A percentile compares a stretch with the other conserved stretches of the same genome.
These are phyloP conservation scores for Ochotona princeps DNA, from an alignment of 2,113 vertebrate species.

Conservation along the genomic window DNA sequence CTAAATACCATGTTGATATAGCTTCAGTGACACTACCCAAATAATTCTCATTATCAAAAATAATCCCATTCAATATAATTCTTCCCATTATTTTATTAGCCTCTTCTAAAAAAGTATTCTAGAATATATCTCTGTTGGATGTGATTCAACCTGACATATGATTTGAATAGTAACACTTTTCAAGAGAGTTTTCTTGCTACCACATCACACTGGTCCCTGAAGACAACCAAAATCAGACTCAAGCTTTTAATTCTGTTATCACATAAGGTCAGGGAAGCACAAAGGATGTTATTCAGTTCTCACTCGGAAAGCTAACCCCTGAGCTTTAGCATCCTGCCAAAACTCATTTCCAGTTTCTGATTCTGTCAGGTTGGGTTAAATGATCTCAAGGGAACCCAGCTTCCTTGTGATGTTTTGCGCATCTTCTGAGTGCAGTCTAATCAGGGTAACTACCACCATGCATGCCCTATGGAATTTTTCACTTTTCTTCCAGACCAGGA, in stretches of 20 bases:
- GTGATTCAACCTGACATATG: constrained; percentile 71
- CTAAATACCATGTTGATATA: constrained; percentile 80
- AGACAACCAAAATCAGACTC: constrained; percentile 41
- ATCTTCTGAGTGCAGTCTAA: constrained; percentile 51
- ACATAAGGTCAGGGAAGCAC: constrained; percentile 39
- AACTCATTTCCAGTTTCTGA: constrained; percentile 12
- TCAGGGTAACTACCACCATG: constrained; percentile 38
- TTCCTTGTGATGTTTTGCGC: constrained; percentile 39
- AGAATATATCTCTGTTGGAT: constrained; percentile 82
- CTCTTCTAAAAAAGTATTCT: constrained; percentile 83
- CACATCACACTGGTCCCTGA: constrained; percentile 38
- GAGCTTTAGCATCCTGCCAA: constrained; percentile 13
- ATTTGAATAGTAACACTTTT: constrained; percentile 71
- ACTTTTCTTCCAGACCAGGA: constrained; percentile 68
- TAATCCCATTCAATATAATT: constrained; percentile 83
- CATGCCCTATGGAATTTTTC: constrained; percentile 35
- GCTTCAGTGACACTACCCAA: constrained; percentile 75
- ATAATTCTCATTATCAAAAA: constrained; percentile 84
- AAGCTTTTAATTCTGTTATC: constrained; percentile 53
- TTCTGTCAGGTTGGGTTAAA: constrained; percentile 16
- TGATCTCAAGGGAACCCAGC: constrained; percentile 35
- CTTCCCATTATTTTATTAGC: constrained; percentile 80
- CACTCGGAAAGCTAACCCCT: constrained; percentile 44
- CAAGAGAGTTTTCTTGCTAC: constrained; percentile 72
- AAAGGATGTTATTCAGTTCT: constrained; percentile 54